These are phyloP conservation scores for Parapsyche elsis DNA, from an alignment of 1,140 invertebrate genomes.

Conservation along the genomic window DNA sequence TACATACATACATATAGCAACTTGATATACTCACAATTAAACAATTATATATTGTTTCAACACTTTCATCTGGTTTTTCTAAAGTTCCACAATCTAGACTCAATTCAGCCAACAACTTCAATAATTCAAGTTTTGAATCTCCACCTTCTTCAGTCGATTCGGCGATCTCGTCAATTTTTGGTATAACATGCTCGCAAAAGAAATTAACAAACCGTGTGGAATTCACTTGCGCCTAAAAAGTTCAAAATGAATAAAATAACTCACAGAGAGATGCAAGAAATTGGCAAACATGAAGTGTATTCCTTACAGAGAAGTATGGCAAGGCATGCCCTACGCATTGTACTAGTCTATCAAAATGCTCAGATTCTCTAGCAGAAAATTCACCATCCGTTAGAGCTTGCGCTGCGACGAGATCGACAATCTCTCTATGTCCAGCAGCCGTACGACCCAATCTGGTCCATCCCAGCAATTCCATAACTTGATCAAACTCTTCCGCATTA, in stretches of 20 bases:
- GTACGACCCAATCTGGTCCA: constrained; percentile 84
- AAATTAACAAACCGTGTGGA: constrained; percentile 89
- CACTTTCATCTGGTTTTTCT: constrained; percentile 78
- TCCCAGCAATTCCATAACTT: constrained; percentile 86
- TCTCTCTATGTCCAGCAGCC: constrained; percentile 83
- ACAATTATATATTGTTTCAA: constrained; percentile 80
- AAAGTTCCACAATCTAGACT: constrained; percentile 79
- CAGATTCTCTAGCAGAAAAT: constrained; percentile 79
- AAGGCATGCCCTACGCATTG: constrained; percentile 86
- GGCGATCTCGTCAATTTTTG: constrained; percentile 70
- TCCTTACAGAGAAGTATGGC: constrained; percentile 88
- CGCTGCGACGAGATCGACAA: constrained; percentile 86
- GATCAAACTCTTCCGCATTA: constrained; percentile 91
- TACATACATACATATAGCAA: neutral
- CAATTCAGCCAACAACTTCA: constrained; percentile 91
- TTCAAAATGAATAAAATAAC: constrained; percentile 38
- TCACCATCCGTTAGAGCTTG: constrained; percentile 85
- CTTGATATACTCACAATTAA: constrained; percentile 75
- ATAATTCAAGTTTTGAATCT: constrained; percentile 81
- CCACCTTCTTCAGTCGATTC: constrained; percentile 71
- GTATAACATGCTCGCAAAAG: constrained; percentile 87
- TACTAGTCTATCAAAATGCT: constrained; percentile 82
- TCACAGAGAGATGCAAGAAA: neutral
- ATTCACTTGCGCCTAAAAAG: constrained; percentile 81
- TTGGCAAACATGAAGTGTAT: no score